Conservation (phyloP, 2,113 vertebrate genomes). For the Gallinago jamesoni region DNA sequence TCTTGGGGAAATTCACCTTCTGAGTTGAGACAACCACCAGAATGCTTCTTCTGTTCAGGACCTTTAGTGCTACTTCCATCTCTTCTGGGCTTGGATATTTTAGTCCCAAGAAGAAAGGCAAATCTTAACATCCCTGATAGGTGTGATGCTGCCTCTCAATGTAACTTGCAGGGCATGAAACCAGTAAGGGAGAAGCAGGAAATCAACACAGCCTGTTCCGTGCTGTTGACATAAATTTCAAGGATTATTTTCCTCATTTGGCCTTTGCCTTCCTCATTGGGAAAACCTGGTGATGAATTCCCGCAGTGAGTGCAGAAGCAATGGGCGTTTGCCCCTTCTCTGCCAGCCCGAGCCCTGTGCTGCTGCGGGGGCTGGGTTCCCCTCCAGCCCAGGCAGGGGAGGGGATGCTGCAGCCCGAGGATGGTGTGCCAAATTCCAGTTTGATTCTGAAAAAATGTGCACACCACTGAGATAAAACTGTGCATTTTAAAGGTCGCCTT, state of each 20-base stretch:
- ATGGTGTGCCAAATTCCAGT: neutral
- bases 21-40: neutral
- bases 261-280: neutral
- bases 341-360: neutral
- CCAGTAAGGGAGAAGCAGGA: neutral
- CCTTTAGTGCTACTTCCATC: neutral
- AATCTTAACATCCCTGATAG: neutral
- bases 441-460: neutral
- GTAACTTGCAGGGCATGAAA: neutral
- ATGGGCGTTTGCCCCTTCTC: neutral
- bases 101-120: neutral
- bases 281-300: neutral
- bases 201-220: neutral
- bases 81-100: neutral
- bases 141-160: fast-evolving
- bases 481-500: neutral
- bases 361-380: neutral
- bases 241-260: neutral
- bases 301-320: neutral
- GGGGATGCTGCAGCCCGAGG: neutral
- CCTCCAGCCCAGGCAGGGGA: neutral
- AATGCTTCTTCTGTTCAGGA: neutral
- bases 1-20: neutral
- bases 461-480: neutral
- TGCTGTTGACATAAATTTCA: neutral